A percentile compares a stretch with the other conserved stretches of the same genome.
Evolutionary conservation across 35 echinoderm and acorn worm species (phyloP).

Genomic region (Lytechinus pictus): DNA sequence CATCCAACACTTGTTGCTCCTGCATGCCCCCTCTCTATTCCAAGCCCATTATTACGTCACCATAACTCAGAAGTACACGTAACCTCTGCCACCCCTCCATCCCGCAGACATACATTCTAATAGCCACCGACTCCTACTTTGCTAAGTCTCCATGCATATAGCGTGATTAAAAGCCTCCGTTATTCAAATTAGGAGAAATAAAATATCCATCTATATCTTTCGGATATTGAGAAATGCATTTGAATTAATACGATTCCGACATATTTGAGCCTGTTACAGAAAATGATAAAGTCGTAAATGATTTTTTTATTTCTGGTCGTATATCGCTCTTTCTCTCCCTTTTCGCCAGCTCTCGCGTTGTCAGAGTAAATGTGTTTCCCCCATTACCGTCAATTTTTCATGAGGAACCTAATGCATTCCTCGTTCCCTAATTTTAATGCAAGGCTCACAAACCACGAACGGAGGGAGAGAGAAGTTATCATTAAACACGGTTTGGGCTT

Average conservation of each 20-base stretch:
- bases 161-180: background rate
- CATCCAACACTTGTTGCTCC: background rate
- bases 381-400: constrained; percentile 39
- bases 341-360: background rate
- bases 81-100: background rate
- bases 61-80: background rate
- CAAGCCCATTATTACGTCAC: background rate
- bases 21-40: background rate
- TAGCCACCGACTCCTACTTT: background rate
- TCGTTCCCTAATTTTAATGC: constrained; percentile 31
- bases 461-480: background rate
- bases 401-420: background rate
- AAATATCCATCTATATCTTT: background rate
- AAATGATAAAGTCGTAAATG: background rate
- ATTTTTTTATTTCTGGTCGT: background rate
- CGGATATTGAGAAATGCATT: background rate
- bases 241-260: background rate
- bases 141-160: background rate
- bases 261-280: background rate
- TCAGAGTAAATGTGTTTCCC: constrained; percentile 23
- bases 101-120: background rate
- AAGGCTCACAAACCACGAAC: background rate
- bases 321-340: background rate
- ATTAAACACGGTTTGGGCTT: background rate
- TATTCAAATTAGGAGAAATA: background rate